Conservation (phyloP, 1,140 invertebrate species). For the Nilaparvata lugens region DNA sequence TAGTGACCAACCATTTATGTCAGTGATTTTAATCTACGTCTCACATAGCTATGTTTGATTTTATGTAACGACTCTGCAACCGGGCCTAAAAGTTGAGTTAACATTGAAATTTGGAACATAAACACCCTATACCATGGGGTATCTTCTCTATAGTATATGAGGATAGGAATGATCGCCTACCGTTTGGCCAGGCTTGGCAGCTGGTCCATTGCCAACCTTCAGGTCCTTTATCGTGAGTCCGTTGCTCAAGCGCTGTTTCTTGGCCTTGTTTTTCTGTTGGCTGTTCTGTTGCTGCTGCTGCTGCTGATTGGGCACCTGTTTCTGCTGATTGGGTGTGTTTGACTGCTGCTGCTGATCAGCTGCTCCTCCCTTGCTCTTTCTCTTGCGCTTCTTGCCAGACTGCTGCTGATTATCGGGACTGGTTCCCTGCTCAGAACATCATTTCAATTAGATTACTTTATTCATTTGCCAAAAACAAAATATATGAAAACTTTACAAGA, state of each 20-base stretch:
- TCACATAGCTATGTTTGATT: no score
- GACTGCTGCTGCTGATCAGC: conserved; percentile 12
- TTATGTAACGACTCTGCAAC: no score
- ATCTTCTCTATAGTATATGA: no score
- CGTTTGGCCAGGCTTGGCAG: conserved; percentile 68
- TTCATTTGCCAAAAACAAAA: no score
- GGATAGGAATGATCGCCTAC: conserved; percentile 38
- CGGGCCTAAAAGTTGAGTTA: no score
- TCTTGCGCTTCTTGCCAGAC: conserved; percentile 26
- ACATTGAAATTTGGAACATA: no score
- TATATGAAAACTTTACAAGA: no score
- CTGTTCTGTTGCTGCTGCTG: conserved; percentile 17
- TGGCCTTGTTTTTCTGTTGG: conserved; percentile 2
- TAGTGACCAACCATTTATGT: no score
- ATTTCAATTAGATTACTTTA: no score
- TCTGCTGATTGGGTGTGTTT: neutral
- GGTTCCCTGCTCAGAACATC: neutral
- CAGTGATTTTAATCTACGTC: no score
- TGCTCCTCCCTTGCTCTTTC: conserved; percentile 27
- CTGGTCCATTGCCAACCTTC: conserved; percentile 59
- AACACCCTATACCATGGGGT: no score
- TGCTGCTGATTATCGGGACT: conserved; percentile 16
- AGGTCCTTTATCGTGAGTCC: conserved; percentile 72
- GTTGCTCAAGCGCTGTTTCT: conserved; percentile 53
- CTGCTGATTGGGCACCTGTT: neutral